These are phyloP conservation scores for Crypturellus tataupa DNA, from an alignment of 2,797 vertebrate species.

Conservation along the genomic window DNA sequence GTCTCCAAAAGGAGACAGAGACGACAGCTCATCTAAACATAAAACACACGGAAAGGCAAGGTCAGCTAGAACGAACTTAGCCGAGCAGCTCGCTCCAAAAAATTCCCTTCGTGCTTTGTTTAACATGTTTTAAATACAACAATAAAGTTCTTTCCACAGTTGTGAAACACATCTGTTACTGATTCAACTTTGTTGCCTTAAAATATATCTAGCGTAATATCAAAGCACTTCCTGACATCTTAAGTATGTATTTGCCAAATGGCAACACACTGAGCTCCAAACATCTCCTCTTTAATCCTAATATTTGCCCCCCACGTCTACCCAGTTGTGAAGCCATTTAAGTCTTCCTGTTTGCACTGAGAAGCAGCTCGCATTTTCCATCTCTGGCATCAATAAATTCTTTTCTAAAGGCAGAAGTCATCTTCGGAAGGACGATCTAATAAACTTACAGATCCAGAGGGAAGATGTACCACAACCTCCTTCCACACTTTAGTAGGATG, in stretches of 20 bases:
- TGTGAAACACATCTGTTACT: not conserved
- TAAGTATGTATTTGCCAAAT: not conserved
- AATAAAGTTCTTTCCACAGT: not conserved
- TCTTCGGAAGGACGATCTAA: not conserved
- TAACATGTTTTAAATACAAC: not conserved
- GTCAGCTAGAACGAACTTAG: not conserved
- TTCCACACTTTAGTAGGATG: not conserved
- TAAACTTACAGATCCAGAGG: not conserved
- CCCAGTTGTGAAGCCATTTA: not conserved
- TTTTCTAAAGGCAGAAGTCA: not conserved
- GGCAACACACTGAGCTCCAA: not conserved
- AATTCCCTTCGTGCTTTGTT: not conserved
- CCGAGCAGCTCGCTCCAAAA: not conserved
- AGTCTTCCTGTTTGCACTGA: not conserved
- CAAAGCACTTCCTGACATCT: rapidly evolving
- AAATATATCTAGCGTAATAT: too few species aligned
- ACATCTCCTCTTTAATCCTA: not conserved
- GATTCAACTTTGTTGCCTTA: not conserved
- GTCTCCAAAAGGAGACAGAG: not conserved
- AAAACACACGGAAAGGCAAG: not conserved
- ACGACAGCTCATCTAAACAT: not conserved
- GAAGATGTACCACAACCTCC: not conserved
- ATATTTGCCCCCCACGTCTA: too few species aligned
- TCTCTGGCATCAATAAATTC: not conserved
- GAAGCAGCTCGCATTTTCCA: not conserved